A percentile compares a stretch with the other conserved stretches of the same genome.
phyloP scores from a whole-genome alignment of 2,797 vertebrate genomes.

The Siniperca undulata region DNA sequence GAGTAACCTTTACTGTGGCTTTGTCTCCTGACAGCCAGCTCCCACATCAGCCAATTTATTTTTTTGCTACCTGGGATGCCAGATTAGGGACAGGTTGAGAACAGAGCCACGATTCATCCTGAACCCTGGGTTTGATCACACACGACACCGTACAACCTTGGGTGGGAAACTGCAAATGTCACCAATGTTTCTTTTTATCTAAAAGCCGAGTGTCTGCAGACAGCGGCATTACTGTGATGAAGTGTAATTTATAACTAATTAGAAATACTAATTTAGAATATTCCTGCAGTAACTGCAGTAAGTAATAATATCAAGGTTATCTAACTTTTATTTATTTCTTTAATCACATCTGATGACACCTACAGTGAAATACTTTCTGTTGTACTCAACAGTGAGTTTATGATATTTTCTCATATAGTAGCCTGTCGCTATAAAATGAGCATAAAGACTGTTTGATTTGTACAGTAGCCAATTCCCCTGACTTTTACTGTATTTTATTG shows the following conservation, averaged over 20 bases:
- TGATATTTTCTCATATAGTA: not conserved
- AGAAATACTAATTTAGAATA: not conserved
- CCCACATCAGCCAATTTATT: slow-evolving; percentile 30
- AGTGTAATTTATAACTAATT: not conserved
- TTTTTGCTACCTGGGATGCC: slow-evolving; percentile 12
- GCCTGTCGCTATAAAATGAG: not conserved
- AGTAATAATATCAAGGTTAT: not conserved
- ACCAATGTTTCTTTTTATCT: slow-evolving; percentile 30
- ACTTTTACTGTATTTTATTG: not conserved
- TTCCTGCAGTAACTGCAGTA: not conserved
- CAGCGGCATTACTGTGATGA: slow-evolving; percentile 13
- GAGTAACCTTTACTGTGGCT: slow-evolving; percentile 23
- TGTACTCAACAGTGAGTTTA: not conserved
- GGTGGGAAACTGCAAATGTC: slow-evolving; percentile 35
- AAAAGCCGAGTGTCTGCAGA: not conserved
- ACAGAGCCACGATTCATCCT: slow-evolving; percentile 34
- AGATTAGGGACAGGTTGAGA: slow-evolving; percentile 23
- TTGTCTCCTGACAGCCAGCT: slow-evolving; percentile 30
- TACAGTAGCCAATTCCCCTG: not conserved
- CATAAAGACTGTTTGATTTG: not conserved
- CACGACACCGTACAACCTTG: slow-evolving; percentile 3
- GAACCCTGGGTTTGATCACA: slow-evolving; percentile 32
- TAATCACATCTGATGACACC: not conserved
- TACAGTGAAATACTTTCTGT: no score
- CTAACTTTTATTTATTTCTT: not conserved